Base-by-base conservation (phyloP, 2,797 vertebrate species). In the Prunella strophiata region DNA sequence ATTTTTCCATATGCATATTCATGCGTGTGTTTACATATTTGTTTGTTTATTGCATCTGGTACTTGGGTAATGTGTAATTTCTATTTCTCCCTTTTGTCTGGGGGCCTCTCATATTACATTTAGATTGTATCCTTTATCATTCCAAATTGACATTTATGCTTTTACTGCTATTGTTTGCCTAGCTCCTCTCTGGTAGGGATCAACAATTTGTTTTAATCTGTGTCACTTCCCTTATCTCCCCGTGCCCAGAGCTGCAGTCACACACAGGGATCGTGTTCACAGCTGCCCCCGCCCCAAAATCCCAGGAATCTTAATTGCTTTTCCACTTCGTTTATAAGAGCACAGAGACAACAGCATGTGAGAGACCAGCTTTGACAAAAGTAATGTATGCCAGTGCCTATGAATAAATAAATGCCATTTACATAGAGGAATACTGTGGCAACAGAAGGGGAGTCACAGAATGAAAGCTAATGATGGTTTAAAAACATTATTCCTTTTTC, bases 61-160 rank as follows among this genome's bases (percentile, higher is more conserved):
- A 94, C 97, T 97, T 95, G 96, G 91, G 97, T 97, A 97, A 98
- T 96, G 96, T 95, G 98, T 97, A 97, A 98, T 98, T 98, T 98
- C 97, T 97, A 88, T 98, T 98, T 98, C 98, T 98, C 97, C 97
- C 97, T 97, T 98, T 98, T 98, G 98, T 98, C 98, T 98, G 97
- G 98, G 98, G 98, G 98, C 98, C 97, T 98, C 98, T 98, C 98
- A 95, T 97, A 98, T 98, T 98, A 98, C 98, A 98, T 98, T 98
- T 98, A 98, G 98, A 98, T 98, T 98, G 98, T 98, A 98, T 98
- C 98, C 97, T 98, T 98, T 98, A 98, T 98, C 98, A 98, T 98
- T 98, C 96, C 97, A 98, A 98, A 98, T 98, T 98, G 98, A 98
- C 98, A 97, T 98, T 98, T 98, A 98, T 98, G 98, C 98, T 98